These are phyloP conservation scores for Tromatobia lineatoria DNA, from an alignment of 2,888 invertebrate genomes.

Conservation along the genomic window DNA sequence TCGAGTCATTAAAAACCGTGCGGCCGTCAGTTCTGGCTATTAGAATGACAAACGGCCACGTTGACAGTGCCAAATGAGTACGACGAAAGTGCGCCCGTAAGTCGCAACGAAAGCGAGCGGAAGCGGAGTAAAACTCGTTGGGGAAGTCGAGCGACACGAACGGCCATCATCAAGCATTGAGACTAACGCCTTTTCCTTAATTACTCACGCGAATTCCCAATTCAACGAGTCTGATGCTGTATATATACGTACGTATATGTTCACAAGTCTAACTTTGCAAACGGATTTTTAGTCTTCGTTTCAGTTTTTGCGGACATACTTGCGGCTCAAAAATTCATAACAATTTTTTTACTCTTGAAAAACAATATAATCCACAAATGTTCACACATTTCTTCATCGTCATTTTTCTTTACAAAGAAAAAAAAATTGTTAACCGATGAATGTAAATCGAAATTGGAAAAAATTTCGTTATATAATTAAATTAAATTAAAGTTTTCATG, in stretches of 20 bases:
- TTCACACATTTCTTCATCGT: too few species aligned
- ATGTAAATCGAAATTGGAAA: too few species aligned
- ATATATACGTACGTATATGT: slow-evolving; percentile 2
- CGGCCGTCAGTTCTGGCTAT: slow-evolving; percentile 77
- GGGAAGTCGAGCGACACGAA: slow-evolving; percentile 32
- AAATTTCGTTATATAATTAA: too few species aligned
- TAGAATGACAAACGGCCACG: slow-evolving; percentile 84
- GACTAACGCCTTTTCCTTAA: slow-evolving; percentile 57
- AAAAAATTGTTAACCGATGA: too few species aligned
- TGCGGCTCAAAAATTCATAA: not conserved
- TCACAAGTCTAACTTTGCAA: not conserved
- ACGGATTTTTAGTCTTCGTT: not conserved
- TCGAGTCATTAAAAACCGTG: slow-evolving; percentile 64
- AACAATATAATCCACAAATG: too few species aligned
- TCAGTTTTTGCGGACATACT: too few species aligned
- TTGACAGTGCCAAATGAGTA: slow-evolving; percentile 84
- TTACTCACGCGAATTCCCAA: slow-evolving; percentile 51
- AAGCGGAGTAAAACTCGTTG: slow-evolving; percentile 9
- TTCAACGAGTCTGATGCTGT: not conserved
- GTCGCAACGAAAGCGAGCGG: slow-evolving; percentile 53
- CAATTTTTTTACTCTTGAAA: not conserved
- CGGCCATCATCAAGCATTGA: slow-evolving; percentile 48
- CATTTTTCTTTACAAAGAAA: too few species aligned
- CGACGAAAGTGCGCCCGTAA: slow-evolving; percentile 77
- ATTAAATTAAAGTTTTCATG: too few species aligned